These are phyloP conservation scores for Parotocinclus haroldoi DNA, from an alignment of 2,797 vertebrate species.

Conservation along the genomic window DNA sequence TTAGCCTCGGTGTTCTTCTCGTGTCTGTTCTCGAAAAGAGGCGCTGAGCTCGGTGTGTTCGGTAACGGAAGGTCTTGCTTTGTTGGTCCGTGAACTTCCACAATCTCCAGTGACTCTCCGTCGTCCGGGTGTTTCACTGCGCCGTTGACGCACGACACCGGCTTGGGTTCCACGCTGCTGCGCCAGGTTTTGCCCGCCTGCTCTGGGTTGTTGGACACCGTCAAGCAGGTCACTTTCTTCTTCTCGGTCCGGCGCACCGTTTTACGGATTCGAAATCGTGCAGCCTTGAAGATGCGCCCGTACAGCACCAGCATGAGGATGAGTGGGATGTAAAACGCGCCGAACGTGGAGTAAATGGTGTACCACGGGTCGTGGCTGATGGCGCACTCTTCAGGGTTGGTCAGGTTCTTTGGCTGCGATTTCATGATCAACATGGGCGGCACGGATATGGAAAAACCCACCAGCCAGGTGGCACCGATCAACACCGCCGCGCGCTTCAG, in stretches of 20 bases:
- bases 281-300: conserved; percentile 93
- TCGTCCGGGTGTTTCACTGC: conserved; percentile 79
- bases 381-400: conserved; percentile 83
- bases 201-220: conserved; percentile 66
- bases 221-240: conserved; percentile 72
- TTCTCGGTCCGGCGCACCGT: conserved; percentile 79
- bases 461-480: conserved; percentile 89
- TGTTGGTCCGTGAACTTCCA: conserved; percentile 80
- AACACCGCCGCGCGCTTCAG: conserved; percentile 86
- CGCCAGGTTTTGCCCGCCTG: conserved; percentile 76
- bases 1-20: conserved; percentile 87
- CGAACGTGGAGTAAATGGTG: conserved; percentile 93
- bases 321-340: conserved; percentile 93
- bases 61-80: conserved; percentile 79
- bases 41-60: conserved; percentile 62
- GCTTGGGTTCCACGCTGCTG: conserved; percentile 74
- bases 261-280: conserved; percentile 91
- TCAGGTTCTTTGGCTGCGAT: conserved; percentile 81
- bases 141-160: conserved; percentile 75
- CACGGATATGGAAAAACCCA: conserved; percentile 92
- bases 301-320: conserved; percentile 90
- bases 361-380: conserved; percentile 88
- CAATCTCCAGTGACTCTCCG: conserved; percentile 84
- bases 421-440: conserved; percentile 92
- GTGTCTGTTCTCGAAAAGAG: conserved; percentile 77